Conservation (phyloP, 2,113 vertebrate species). For the Sinocyclocheilus maitianheensis region DNA sequence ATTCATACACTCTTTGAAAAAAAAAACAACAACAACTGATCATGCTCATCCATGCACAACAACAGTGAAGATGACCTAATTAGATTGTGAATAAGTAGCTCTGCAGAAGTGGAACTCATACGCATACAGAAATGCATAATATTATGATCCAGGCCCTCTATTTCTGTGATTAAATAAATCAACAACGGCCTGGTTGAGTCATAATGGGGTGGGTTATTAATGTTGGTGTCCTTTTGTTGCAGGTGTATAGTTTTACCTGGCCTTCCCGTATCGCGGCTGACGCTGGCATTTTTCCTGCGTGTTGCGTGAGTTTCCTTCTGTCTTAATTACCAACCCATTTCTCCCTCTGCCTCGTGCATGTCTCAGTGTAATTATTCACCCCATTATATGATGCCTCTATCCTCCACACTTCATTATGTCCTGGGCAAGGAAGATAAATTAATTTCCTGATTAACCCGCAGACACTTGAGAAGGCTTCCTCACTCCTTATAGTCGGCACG, state of each 20-base stretch:
- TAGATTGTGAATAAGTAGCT: conserved; percentile 52
- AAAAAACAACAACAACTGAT: neutral
- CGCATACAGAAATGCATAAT: conserved; percentile 51
- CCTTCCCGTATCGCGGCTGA: conserved; percentile 64
- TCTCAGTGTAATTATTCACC: conserved; percentile 84
- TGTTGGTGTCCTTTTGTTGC: conserved; percentile 55
- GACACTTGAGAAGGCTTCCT: conserved; percentile 69
- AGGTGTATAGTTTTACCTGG: conserved; percentile 20
- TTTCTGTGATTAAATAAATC: conserved; percentile 75
- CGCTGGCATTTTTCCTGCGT: conserved; percentile 72
- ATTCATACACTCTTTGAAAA: neutral
- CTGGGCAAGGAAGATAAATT: conserved; percentile 85
- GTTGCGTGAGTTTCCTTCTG: conserved; percentile 71
- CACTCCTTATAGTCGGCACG: neutral
- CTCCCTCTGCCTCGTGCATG: conserved; percentile 58
- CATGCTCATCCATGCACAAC: neutral
- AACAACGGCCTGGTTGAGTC: conserved; percentile 71
- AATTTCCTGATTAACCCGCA: conserved; percentile 88
- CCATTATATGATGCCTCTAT: conserved; percentile 85
- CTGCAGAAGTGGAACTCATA: conserved; percentile 47
- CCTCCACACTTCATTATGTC: conserved; percentile 87
- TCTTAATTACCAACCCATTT: conserved; percentile 80
- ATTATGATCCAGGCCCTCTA: conserved; percentile 54
- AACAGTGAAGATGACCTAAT: conserved; percentile 53
- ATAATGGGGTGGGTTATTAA: conserved; percentile 61